Percentiles rank a stretch among this genome's conserved stretches.
Evolutionary conservation across 1,140 invertebrate genomes (phyloP).

Genomic region (Phenacoccus solenopsis): DNA sequence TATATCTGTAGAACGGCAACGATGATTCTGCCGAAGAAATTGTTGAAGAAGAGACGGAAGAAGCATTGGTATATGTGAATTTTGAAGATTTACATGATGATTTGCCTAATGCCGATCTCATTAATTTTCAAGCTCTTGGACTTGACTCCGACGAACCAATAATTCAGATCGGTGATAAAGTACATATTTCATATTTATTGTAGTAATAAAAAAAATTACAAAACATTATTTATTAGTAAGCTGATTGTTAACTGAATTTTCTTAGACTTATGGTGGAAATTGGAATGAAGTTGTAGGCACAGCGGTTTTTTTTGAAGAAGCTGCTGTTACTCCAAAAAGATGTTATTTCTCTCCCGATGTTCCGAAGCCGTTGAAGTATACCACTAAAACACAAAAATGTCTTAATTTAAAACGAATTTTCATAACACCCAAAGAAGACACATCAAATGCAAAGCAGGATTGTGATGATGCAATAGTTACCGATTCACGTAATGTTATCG

Average conservation of each 20-base stretch:
- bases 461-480: too few relatives aligned
- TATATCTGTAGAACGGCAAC: background rate
- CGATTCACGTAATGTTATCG: too few relatives aligned
- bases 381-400: slow-evolving; percentile 24
- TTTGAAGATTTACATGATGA: slow-evolving; percentile 24
- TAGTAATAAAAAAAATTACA: too few relatives aligned
- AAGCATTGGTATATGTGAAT: slow-evolving; percentile 26
- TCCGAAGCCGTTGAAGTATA: slow-evolving; percentile 21
- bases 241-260: too few relatives aligned
- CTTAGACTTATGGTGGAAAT: slow-evolving; percentile 25
- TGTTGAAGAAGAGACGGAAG: slow-evolving; percentile 23
- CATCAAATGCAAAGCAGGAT: background rate
- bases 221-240: too few relatives aligned
- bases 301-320: slow-evolving; percentile 25
- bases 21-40: background rate
- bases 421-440: slow-evolving; percentile 27
- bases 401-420: slow-evolving; percentile 26
- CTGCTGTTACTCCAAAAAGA: background rate
- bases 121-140: slow-evolving; percentile 24
- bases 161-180: slow-evolving; percentile 26
- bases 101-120: slow-evolving; percentile 20
- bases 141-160: slow-evolving; percentile 25
- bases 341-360: slow-evolving; percentile 24
- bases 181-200: slow-evolving; percentile 20
- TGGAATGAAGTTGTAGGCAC: slow-evolving; percentile 27